Evolutionary conservation across 2,797 vertebrate genomes (phyloP).

Genomic region (Hypotaenidia okinawae): DNA sequence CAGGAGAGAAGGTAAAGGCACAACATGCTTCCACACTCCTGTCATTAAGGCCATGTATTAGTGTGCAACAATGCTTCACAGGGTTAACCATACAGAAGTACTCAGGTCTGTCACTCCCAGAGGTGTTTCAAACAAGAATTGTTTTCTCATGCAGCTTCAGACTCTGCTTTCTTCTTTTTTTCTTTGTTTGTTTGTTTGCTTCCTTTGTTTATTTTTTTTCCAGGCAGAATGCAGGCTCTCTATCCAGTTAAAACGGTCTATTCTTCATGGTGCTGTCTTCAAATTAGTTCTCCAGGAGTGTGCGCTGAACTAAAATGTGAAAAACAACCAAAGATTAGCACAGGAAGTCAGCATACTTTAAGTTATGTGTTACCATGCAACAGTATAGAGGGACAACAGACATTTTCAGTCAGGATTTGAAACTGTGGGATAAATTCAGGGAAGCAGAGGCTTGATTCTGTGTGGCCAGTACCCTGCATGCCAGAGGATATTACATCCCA

Average conservation of each 20-base stretch:
- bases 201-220: background rate
- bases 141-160: background rate
- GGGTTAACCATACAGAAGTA: slow-evolving; percentile 45
- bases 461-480: background rate
- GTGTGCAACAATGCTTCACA: slow-evolving; percentile 30
- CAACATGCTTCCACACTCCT: slow-evolving; percentile 9
- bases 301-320: slow-evolving; percentile 65
- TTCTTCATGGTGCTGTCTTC: background rate
- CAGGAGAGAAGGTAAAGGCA: slow-evolving; percentile 47
- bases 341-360: background rate
- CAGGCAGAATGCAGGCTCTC: slow-evolving; percentile 26
- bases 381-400: background rate
- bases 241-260: slow-evolving; percentile 51
- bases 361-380: background rate
- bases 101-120: background rate
- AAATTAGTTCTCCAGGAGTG: slow-evolving; percentile 65
- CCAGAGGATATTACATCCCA: background rate
- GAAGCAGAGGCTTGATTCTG: background rate
- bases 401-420: background rate
- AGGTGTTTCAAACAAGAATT: slow-evolving; percentile 5
- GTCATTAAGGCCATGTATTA: slow-evolving; percentile 31
- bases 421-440: background rate
- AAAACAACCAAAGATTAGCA: background rate
- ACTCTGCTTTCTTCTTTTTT: background rate
- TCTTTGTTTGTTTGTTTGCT: background rate